Base-by-base conservation (phyloP, 2,797 vertebrate species). In the Pseudochaenichthys georgianus region DNA sequence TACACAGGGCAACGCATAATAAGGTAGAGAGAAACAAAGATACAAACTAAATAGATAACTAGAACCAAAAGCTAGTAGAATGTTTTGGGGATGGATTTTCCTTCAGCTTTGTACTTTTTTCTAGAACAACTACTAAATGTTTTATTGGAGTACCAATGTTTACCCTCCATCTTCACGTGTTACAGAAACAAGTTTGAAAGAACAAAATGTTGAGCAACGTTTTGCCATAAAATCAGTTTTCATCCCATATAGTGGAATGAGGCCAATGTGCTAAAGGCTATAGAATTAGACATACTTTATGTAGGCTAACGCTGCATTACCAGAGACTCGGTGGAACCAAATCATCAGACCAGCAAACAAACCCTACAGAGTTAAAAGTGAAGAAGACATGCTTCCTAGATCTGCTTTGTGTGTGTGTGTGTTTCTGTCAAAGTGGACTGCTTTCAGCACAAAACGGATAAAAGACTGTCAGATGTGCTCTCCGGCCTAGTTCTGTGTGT, bases 251-350 rank as follows among this genome's bases (percentile, higher is more conserved):
- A 69, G 73, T 68, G 70, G 83, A 90, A 89, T 8, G 73, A 89
- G 85, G 84, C 82, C 88, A 76, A 63, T 4, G n/a, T 19, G 75
- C 83, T 82, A 43, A 73, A 47, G 75, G 86, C 81, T 64, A 58
- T 23, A 67, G 78, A 77, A 83, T 88, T 82, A 73, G 86, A 80
- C 64, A 72, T 57, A 64, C 65, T 78, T 77, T 46, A 88, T 85
- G 71, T 77, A 73, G 88, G 84, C 77, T 84, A 80, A 77, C 45
- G 15, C 72, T 47, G 47, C 41, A 63, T 78, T 85, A 77, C 52
- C 70, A 65, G 70, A 85, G 66, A 66, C 77, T 71, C 23, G 51
- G 75, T 70, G 79, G 82, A 87, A 90, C 87, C 55, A 70, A 88
- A 51, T 47, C 72, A 87, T 90, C 87, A 62, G 63, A 72, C 71